Base-by-base conservation (phyloP, 1,140 invertebrate genomes). In the Penaeus chinensis region DNA sequence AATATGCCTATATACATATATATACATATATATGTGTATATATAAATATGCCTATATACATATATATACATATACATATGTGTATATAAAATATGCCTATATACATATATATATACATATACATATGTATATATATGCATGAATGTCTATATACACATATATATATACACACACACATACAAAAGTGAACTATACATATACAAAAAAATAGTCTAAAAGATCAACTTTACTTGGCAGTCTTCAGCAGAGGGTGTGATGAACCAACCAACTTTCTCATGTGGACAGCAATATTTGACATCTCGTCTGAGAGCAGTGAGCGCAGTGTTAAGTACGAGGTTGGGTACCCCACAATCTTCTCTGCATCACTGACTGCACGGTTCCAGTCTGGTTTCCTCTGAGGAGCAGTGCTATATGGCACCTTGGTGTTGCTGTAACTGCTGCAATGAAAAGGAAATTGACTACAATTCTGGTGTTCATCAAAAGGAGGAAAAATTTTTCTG, bases 281-380 rank as follows among this genome's bases (percentile, higher is more conserved):
- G 8, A 97, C 92, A 19, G 97, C 97, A 90, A 98, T 95, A 93
- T 98, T 98, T 0, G 97, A 96, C 88, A 98, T 96, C 93, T 99
- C 97, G 92, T 99, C 97, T 91, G 96, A 98, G 10, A 98, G 92
- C 7, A 99, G 92, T 94, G 96, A 98, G 83, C 97, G 93, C 47
- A 99, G 92, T 92, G 96, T 98, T 83, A 98, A 94, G 92, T 98
- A 98, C 7, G 97, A 98, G 0, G 97, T 98, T n/a, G 97, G 96
- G 93, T 98, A 98, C 1, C 97, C 97, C 62, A 99, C 97, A 87
- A 99, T 96, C 93, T 98, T 98, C 92, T 99, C 97, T 66, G 97
- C 98, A 91, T 98, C 97, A 71, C 96, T 96, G 20, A 98, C 96
- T 1, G 96, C 96, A 91, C 95, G 94, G 91, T 97, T 97, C 97